phyloP scores from a whole-genome alignment of 2,888 invertebrate genomes.

The Trachelus iudaicus region DNA sequence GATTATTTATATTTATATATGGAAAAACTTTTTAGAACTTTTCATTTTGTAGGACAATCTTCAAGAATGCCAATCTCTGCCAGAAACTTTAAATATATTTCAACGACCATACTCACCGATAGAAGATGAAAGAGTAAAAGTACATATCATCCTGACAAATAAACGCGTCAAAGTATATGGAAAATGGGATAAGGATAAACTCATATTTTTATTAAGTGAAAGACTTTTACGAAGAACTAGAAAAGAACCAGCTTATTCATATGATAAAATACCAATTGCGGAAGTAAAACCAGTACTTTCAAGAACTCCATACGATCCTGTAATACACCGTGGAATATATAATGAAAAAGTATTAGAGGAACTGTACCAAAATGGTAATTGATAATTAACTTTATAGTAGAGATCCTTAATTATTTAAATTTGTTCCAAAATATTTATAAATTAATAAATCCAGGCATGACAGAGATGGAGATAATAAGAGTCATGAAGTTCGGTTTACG shows the following conservation, averaged over 20 bases:
- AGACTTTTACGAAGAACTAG: conserved; percentile 10
- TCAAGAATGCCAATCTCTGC: not conserved
- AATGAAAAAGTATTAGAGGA: conserved; percentile 28
- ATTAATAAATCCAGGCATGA: conserved; percentile 30
- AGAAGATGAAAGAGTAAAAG: conserved; percentile 1
- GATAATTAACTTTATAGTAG: not conserved
- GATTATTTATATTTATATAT: not conserved
- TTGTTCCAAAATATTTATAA: not conserved
- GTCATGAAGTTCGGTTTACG: conserved; percentile 41
- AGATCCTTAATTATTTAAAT: not conserved
- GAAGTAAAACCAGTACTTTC: not conserved
- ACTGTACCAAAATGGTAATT: conserved; percentile 30
- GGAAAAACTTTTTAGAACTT: not conserved
- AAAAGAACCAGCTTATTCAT: not conserved
- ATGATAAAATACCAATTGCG: conserved; percentile 6
- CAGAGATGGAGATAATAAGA: conserved; percentile 30
- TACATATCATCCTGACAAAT: conserved; percentile 11
- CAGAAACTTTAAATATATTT: not conserved
- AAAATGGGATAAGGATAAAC: conserved; percentile 15
- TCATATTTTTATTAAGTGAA: conserved; percentile 7
- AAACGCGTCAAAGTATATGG: conserved; percentile 15
- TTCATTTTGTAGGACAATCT: not conserved
- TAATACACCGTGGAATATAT: conserved; percentile 36
- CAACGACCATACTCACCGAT: not conserved
- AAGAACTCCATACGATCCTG: conserved; percentile 16